A percentile compares a stretch with the other conserved stretches of the same genome.
Conservation (phyloP, 23 tunicate genomes). For the Styela clava region DNA sequence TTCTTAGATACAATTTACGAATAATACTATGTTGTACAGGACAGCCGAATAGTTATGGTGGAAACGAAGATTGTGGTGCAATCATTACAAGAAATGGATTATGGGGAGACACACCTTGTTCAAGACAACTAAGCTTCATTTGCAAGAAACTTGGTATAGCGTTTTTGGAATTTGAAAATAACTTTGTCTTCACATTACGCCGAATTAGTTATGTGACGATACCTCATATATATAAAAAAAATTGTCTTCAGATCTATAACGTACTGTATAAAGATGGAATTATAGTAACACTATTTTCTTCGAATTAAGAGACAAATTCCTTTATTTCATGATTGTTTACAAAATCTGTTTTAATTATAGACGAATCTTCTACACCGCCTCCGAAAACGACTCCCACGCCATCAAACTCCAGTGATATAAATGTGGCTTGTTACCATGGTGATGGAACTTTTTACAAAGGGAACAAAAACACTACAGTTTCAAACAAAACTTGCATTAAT, state of each 20-base stretch:
- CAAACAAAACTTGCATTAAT: constrained; percentile 44
- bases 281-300: too few species aligned
- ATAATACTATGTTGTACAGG: too few species aligned
- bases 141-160: constrained; percentile 72
- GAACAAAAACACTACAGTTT: constrained; percentile 21
- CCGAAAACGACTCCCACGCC: constrained; percentile 42
- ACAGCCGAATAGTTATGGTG: constrained; percentile 94
- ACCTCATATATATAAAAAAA: neutral
- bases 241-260: neutral
- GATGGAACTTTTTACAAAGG: constrained; percentile 69
- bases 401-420: constrained; percentile 34
- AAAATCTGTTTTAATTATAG: too few species aligned
- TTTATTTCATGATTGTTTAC: too few species aligned
- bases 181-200: too few species aligned
- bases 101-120: constrained; percentile 96
- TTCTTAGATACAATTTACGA: too few species aligned
- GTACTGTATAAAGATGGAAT: neutral
- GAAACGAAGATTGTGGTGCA: constrained; percentile 95
- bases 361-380: constrained; percentile 38
- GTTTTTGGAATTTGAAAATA: neutral
- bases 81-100: constrained; percentile 84
- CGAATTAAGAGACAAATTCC: too few species aligned
- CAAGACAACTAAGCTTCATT: constrained; percentile 74
- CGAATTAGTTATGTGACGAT: neutral
- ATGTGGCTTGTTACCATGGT: constrained; percentile 61